phyloP scores from a whole-genome alignment of 2,888 invertebrate genomes.

The Dicyrtoma fusca region DNA sequence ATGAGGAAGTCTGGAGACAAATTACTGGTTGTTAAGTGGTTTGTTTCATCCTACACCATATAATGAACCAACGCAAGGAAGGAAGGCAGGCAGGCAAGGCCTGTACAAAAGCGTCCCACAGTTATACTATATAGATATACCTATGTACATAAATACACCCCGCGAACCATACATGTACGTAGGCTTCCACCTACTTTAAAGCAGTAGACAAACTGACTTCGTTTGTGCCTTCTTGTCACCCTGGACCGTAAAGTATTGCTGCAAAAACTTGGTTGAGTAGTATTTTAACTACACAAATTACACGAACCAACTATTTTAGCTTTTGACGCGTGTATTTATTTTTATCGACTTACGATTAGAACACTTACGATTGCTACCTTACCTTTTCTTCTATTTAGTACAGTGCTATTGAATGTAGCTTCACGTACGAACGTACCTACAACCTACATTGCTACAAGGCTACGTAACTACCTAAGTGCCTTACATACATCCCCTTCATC shows the following conservation, averaged over 20 bases:
- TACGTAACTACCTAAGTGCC: neutral
- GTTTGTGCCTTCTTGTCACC: too few species aligned
- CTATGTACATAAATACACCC: too few species aligned
- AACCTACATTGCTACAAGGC: too few species aligned
- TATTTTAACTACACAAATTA: neutral
- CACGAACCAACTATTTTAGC: neutral
- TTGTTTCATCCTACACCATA: constrained; percentile 5
- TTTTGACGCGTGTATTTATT: neutral
- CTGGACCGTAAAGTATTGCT: too few species aligned
- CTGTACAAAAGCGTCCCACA: too few species aligned
- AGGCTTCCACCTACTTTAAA: too few species aligned
- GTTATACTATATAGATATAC: too few species aligned
- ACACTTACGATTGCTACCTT: constrained; percentile 13
- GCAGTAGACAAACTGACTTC: too few species aligned
- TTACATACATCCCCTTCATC: neutral
- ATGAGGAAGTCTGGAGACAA: constrained; percentile 31
- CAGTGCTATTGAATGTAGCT: neutral
- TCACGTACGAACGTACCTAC: neutral
- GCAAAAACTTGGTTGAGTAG: neutral
- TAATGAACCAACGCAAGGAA: too few species aligned
- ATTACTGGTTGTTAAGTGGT: constrained; percentile 30
- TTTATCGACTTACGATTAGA: constrained; percentile 4
- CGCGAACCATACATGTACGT: too few species aligned
- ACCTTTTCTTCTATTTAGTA: neutral
- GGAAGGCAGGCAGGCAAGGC: too few species aligned